These are phyloP conservation scores for Mesorhabditis sp. DNA, from an alignment of 2,888 invertebrate genomes.

Conservation along the genomic window DNA sequence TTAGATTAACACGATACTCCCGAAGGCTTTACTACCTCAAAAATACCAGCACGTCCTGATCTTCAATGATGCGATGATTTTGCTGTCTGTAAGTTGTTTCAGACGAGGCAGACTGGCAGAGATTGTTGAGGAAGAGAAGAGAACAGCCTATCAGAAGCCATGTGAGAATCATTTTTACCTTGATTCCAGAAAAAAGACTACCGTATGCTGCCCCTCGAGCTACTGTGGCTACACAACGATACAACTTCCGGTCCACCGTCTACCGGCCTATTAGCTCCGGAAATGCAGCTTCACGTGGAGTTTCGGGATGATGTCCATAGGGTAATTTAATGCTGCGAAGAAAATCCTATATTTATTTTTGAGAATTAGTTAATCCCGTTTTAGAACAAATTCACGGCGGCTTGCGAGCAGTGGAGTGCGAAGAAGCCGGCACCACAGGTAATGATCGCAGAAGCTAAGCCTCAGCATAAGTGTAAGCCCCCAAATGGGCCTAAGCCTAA, in stretches of 20 bases:
- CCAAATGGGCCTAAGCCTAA: too few relatives aligned
- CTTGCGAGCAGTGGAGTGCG: conserved; percentile 3
- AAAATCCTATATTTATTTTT: neutral
- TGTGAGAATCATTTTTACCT: neutral
- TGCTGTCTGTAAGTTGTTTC: neutral
- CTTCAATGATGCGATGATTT: neutral
- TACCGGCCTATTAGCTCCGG: neutral
- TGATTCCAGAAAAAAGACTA: conserved; percentile 5
- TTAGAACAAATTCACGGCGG: conserved; percentile 4
- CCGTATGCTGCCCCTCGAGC: neutral
- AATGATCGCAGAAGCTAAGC: too few relatives aligned
- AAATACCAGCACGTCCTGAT: neutral
- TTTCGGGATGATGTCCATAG: neutral
- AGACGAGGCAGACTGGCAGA: too few relatives aligned
- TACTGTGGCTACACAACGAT: neutral
- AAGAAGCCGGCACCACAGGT: conserved; percentile 1
- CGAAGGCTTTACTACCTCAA: neutral
- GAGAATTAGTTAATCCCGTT: neutral
- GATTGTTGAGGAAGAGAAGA: too few relatives aligned
- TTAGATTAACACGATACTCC: neutral
- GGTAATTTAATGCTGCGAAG: neutral
- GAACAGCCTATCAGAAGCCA: neutral
- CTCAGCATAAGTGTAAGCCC: too few relatives aligned
- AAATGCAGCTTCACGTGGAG: neutral
- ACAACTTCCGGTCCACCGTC: neutral